Evolutionary conservation across 2,888 invertebrate species (phyloP), one percentile per base, ranked within the genome.

Genomic region (Clanis bilineata): DNA sequence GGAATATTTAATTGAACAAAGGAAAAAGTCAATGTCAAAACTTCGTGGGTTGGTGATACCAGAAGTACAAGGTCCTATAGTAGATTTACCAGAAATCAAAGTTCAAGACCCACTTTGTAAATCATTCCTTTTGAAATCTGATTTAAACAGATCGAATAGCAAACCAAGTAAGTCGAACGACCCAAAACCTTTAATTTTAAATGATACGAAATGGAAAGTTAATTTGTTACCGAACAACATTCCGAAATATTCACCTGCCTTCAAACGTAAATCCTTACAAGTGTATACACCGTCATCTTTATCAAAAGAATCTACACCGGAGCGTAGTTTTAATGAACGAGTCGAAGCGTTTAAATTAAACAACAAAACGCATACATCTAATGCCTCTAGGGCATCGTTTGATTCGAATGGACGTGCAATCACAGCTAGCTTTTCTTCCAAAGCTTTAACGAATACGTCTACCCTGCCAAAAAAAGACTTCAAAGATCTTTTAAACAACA

Each of bases 21-120:
- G 97, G 60, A 94, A 95, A 68, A 95, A 95, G 76, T 96, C 96
- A 21, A 94, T 97, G 86, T 96, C 97, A 2, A 97, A 97, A 84
- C 86, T 98, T 62, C 94, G 97, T 75, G 97, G 97, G n/a, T 88
- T 98, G 71, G 96, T 97, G 36, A 98, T 98, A 78, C 97, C 97
- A 3, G 97, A 97, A 86, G 92, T 93, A 59, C 94, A 94, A 77
- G 83, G 84, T 21, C 94, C 95, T 39, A 93, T 95, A 57, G 91
- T 95, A 55, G 96, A 96, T 85, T 89, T 97, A 74, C 97, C 97
- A 0, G 96, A 96, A 92, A 97, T 97, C 58, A 96, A 95, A 85
- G 96, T 96, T 72, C 93, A 94, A 68, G 95, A 95, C 74, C 93
- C 93, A 36, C 77, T 88, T 61, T 73, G 85, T 9, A 90, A 93